Percentiles rank a stretch among this genome's conserved stretches.
Conservation (phyloP, 2,113 vertebrate genomes). For the Sus scrofa region DNA sequence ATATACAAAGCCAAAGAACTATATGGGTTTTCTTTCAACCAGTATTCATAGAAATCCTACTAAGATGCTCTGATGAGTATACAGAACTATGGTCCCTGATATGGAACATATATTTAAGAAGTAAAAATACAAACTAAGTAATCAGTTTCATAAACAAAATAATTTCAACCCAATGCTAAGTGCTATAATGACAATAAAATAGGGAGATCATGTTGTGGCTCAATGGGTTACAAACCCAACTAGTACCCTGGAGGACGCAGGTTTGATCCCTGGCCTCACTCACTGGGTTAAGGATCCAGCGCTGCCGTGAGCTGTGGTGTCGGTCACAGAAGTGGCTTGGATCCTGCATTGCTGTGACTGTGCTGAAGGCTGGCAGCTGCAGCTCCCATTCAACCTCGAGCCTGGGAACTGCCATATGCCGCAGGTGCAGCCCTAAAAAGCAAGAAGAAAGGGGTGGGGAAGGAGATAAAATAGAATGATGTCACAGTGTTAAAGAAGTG, state of each 20-base stretch:
- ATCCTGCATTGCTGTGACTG: too few species aligned
- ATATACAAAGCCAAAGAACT: background rate
- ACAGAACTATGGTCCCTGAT: slow-evolving; percentile 37
- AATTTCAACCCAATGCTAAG: slow-evolving; percentile 25
- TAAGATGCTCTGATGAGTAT: background rate
- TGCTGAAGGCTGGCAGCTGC: too few species aligned
- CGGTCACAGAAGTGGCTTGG: too few species aligned
- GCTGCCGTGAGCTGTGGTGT: too few species aligned
- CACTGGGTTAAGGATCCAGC: too few species aligned
- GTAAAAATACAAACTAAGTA: slow-evolving; percentile 39
- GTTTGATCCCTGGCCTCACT: too few species aligned
- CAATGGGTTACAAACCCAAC: too few species aligned
- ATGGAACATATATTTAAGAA: background rate
- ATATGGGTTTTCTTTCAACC: background rate
- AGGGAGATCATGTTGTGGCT: background rate
- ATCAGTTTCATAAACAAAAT: slow-evolving; percentile 32
- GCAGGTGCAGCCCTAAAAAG: too few species aligned
- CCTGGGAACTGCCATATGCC: too few species aligned
- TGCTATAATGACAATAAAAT: background rate
- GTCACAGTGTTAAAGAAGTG: background rate
- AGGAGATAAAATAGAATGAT: background rate
- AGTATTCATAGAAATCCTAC: slow-evolving; percentile 33
- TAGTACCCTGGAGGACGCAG: too few species aligned
- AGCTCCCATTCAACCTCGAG: too few species aligned
- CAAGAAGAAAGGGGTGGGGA: too few species aligned